Evolutionary conservation across 1,140 invertebrate genomes (phyloP), one percentile per base, ranked within the genome.

Genomic region (Subanguina moxae): DNA sequence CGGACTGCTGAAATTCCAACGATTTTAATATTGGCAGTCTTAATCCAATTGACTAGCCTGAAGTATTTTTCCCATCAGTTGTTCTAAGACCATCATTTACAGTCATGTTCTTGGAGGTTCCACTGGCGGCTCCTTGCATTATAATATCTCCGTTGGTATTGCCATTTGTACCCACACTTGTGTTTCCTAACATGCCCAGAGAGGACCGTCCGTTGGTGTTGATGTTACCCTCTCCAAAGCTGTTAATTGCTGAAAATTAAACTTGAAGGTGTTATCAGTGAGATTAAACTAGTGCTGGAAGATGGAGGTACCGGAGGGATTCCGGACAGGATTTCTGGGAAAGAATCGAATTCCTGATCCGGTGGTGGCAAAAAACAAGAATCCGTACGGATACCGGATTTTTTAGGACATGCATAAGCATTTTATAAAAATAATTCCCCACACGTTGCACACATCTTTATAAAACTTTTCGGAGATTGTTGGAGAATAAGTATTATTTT

Each of bases 1-100:
- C 73, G 65, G 27, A 64, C 64, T n/a, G 73, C 71, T 73, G 25
- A 73, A 74, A 59, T n/a, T n/a, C n/a, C n/a, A n/a, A n/a, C n/a
- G 46, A 27, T 7, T 7, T 45, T 56, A 62, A 69, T 27, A 3
- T 23, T 25, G 30, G 8, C 57, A n/a, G 1, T 15, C 9, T n/a
- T 19, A 21, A 48, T 21, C 8, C 8, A n/a, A 38, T n/a, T 63
- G 23, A 57, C 64, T 57, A 27, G 74, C 71, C 27, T 21, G 71
- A 67, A 48, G 46, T 62, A 57, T 73, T 69, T 25, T 62, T 67
- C 15, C 61, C 46, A 56, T 73, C 63, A 21, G 67, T 57, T 17
- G 63, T 65, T 28, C 67, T 52, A 5, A 73, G 48, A 5, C 72
- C 72, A 46, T 67, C 62, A 21, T 67, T 42, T 9, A 73, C 58